These are phyloP conservation scores for Ovis aries DNA, from an alignment of 2,113 vertebrate genomes.

Conservation along the genomic window ARS-UI_Ramb_v3.0 NC_056074.1:21277001-21277500, in stretches of 20 bases:
- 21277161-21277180: too few species aligned
- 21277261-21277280: not conserved
- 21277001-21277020: not conserved
- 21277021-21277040: not conserved
- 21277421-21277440: conserved; percentile 53
- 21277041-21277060: not conserved
- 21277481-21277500: conserved; percentile 16
- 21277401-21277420: conserved; percentile 43
- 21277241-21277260: not conserved
- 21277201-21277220: not conserved
- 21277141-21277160: too few species aligned
- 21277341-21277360: conserved; percentile 60
- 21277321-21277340: conserved; percentile 53
- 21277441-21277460: not conserved
- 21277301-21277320: conserved; percentile 23
- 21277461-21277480: conserved; percentile 30
- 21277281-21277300: conserved; percentile 39
- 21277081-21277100: not conserved
- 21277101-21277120: not conserved
- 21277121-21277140: fast-evolving
- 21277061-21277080: not conserved
- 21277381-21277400: conserved; percentile 34
- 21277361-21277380: conserved; percentile 52
- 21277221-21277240: not conserved
- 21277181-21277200: not conserved